Evolutionary conservation across 2,797 vertebrate species (phyloP).

Genomic region (Artibeus lituratus): DNA sequence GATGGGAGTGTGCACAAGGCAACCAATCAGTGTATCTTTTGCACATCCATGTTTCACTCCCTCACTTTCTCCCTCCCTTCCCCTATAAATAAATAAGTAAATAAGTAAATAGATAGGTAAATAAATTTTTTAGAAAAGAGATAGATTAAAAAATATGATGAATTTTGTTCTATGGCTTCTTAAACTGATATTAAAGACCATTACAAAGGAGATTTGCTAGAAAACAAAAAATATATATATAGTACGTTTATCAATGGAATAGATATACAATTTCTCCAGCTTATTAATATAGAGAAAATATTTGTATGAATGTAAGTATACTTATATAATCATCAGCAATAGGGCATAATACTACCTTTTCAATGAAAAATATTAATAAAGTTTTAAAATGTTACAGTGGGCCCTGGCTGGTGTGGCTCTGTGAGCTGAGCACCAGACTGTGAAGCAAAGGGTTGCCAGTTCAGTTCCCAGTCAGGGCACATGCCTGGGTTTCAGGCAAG

Average conservation of each 20-base stretch:
- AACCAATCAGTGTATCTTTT: no score
- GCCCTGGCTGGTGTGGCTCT: no score
- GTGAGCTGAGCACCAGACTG: no score
- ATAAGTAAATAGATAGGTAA: no score
- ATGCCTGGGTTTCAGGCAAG: no score
- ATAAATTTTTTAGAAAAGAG: neutral
- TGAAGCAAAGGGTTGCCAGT: no score
- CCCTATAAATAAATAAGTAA: no score
- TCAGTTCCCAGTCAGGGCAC: no score
- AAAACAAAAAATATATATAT: no score
- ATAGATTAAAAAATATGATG: neutral
- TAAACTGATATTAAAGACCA: constrained; percentile 19
- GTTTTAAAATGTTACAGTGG: constrained; percentile 3
- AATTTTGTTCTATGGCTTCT: neutral
- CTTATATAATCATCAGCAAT: constrained; percentile 10
- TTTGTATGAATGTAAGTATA: neutral
- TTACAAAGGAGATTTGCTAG: neutral
- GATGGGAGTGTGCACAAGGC: no score
- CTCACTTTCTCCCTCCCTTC: no score
- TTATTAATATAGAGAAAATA: neutral
- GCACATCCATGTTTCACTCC: no score
- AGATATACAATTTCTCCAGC: neutral
- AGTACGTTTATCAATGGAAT: neutral
- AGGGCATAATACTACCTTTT: neutral
- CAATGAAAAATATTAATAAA: constrained; percentile 38